A percentile compares a stretch with the other conserved stretches of the same genome.
Conservation (phyloP, 2,888 invertebrate genomes). For the Mythimna vitellina region DNA sequence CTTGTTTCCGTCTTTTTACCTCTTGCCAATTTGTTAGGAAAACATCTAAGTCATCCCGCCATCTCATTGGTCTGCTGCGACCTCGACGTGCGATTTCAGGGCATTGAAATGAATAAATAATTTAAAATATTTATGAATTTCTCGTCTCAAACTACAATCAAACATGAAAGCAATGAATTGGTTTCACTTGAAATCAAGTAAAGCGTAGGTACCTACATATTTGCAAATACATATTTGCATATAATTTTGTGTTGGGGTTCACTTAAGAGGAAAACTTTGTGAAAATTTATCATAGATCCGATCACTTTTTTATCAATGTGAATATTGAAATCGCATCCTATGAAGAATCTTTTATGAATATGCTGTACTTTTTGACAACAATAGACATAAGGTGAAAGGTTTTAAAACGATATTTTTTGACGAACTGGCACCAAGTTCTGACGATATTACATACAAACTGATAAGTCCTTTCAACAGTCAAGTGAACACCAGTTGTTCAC, state of each 20-base stretch:
- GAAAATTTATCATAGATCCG: slow-evolving; percentile 18
- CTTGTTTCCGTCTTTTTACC: no score
- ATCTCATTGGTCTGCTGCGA: no score
- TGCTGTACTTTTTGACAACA: not conserved
- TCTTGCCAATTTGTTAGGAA: no score
- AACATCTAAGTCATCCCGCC: no score
- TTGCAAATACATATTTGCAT: not conserved
- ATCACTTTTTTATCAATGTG: slow-evolving; percentile 14
- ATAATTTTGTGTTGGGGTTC: not conserved
- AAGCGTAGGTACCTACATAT: not conserved
- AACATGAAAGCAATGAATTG: not conserved
- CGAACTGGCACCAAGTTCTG: not conserved
- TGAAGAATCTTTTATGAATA: not conserved
- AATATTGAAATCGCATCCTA: not conserved
- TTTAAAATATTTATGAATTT: not conserved
- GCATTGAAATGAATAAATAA: no score
- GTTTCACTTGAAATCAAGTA: not conserved
- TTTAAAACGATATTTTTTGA: no score
- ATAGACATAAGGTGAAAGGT: not conserved
- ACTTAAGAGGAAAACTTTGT: slow-evolving; percentile 14
- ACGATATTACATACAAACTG: no score
- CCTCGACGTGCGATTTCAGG: no score
- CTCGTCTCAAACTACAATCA: not conserved
- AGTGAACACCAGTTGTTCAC: no score
- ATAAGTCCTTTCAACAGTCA: no score